Base-by-base conservation (phyloP, 1,140 invertebrate species). In the Hyposmocoma kahamanoa region DNA sequence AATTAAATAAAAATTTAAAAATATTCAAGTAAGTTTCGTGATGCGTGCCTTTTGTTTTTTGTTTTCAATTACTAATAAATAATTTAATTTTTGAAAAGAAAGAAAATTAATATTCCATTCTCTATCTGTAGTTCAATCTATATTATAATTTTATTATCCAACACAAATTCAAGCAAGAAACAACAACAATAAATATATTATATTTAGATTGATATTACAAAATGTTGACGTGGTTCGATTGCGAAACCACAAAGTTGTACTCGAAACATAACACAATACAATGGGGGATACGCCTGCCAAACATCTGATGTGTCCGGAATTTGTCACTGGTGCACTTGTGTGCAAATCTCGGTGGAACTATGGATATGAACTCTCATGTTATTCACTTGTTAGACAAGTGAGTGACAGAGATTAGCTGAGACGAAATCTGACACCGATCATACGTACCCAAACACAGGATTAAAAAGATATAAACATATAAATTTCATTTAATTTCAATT, bases 271-370 rank as follows among this genome's bases (percentile, higher is more conserved):
- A 26, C 24, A 26, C 24, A 26, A 26, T 26, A 11, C 24, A 6
- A 6, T n/a, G n/a, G n/a, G n/a, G 24, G 5, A 49, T 47, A 47
- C 46, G 49, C 24, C 22, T 20, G 32, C 15, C 30, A 22, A n/a
- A 47, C 43, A 26, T 49, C 11, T 53, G 44, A 56, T 44, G 36
- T 56, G 51, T 57, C 59, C 59, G 59, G 42, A 48, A 48, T 57
- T 45, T 57, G 59, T 61, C 59, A 57, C 30, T 42, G 41, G 43
- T 44, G 50, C 36, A 41, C 48, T 48, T 52, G 44, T 60, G 44
- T 51, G 45, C 47, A 60, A 32, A 53, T 47, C 10, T 4, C 17
- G 24, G 24, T 26, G 24, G 24, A 6, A 26, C 24, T 11, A 6
- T 11, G 24, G 11, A 11, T 26, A 26, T 11, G 5, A 26, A 26